Evolutionary conservation across 2,888 invertebrate species (phyloP).

Genomic region (Maniola hyperantus): DNA sequence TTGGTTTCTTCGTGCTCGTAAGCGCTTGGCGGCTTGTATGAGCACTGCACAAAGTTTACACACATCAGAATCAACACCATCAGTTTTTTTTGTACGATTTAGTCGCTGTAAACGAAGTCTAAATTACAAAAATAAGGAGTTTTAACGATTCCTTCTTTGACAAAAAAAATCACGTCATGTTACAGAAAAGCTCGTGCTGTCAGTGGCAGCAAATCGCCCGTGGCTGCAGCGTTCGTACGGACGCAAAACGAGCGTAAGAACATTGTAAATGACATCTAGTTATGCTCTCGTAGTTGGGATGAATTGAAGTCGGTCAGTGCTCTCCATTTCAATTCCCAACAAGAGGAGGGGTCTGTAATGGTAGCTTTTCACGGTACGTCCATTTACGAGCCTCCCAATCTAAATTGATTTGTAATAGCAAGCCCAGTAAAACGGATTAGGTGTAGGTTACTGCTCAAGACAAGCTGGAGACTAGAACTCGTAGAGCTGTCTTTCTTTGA

Average conservation of each 20-base stretch:
- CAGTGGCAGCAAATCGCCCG: conserved; percentile 7
- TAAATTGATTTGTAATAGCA: background rate
- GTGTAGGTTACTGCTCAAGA: background rate
- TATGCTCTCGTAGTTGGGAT: conserved; percentile 11
- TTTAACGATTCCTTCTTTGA: too few relatives aligned
- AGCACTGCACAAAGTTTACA: too few relatives aligned
- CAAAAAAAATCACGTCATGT: too few relatives aligned
- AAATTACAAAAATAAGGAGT: too few relatives aligned
- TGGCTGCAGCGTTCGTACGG: background rate
- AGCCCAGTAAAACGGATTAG: background rate
- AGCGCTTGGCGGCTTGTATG: too few relatives aligned
- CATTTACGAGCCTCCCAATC: background rate
- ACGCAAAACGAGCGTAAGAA: conserved; percentile 13
- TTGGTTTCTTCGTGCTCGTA: too few relatives aligned
- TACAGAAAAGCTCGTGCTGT: conserved; percentile 1
- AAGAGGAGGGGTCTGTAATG: background rate
- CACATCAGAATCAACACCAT: too few relatives aligned
- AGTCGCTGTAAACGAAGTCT: too few relatives aligned
- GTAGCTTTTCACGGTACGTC: background rate
- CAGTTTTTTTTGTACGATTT: too few relatives aligned
- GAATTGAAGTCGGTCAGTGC: conserved; percentile 5
- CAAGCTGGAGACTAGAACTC: background rate
- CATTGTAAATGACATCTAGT: conserved; percentile 16
- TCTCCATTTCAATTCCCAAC: background rate
- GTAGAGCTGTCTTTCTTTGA: too few relatives aligned